Evolutionary conservation across 2,113 vertebrate genomes (phyloP), one percentile per base, ranked within the genome.

Genomic region (Saguinus imperator): DNA sequence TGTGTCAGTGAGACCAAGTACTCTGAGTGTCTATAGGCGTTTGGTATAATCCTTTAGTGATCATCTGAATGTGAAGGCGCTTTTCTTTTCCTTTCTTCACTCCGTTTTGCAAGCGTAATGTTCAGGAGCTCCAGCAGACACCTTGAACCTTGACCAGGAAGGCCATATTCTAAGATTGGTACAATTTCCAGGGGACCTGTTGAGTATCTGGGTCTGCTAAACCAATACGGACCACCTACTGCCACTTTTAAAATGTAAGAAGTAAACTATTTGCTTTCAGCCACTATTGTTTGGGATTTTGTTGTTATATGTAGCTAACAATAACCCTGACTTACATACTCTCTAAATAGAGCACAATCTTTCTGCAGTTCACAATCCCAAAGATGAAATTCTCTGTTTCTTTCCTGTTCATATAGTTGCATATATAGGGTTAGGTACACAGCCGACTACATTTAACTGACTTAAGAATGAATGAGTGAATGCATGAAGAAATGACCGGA

Each of bases 121-220:
- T 58, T 2, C 7, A 37, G 13, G 10, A 66, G 16, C 48, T 35
- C 27, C 5, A 6, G 66, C 1, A n/a, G 37, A 43, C 3, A 1
- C 43, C 21, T 6, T 1, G 23, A 40, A 10, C 13, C 68, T 55
- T 25, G 4, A 21, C 1, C 10, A 85, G 21, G 11, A n/a, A 29
- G 7, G 20, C 23, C 32, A 21, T 48, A 11, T 16, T 23, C 7
- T 14, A 9, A 0, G 3, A 10, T 0, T 25, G 48, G n/a, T 48
- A 5, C 2, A 13, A n/a, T 58, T 61, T 52, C 29, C 32, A 40
- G 48, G 20, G 2, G 5, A 6, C 5, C 52, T 29, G 32, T 12
- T 21, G 9, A 73, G 1, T 12, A 5, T 13, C 17, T 70, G 8
- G 13, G 57, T n/a, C 35, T 16, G 7, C 70, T 48, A 27, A 37